Evolutionary conservation across 2,888 invertebrate species (phyloP).

Genomic region (Endomychus coccineus): DNA sequence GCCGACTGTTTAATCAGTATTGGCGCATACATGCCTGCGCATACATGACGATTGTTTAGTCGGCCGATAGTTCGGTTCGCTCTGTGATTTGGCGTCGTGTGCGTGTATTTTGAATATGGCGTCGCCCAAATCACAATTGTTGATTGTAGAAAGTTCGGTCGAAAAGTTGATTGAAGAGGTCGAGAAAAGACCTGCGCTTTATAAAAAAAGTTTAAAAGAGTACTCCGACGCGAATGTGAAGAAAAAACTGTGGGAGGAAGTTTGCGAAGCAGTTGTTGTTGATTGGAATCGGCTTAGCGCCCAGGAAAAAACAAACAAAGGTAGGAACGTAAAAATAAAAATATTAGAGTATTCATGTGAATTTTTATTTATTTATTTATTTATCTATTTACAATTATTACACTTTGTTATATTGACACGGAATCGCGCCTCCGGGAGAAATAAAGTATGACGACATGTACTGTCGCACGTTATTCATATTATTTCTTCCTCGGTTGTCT

Average conservation of each 20-base stretch:
- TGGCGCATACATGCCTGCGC: conserved; percentile 14
- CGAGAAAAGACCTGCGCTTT: too few relatives aligned
- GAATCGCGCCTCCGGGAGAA: conserved; percentile 17
- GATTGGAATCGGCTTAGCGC: conserved; percentile 17
- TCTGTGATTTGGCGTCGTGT: conserved; percentile 9
- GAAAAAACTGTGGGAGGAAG: conserved; percentile 44
- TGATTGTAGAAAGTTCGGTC: conserved; percentile 7
- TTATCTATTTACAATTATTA: conserved; percentile 14
- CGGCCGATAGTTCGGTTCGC: too few relatives aligned
- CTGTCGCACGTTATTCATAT: conserved; percentile 19
- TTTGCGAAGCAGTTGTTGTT: conserved; percentile 18
- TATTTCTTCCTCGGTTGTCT: conserved; percentile 19
- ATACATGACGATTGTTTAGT: conserved; percentile 13
- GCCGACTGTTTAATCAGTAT: conserved; percentile 15
- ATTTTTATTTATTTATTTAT: conserved; percentile 10
- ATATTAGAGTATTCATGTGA: conserved; percentile 3
- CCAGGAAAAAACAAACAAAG: conserved; percentile 19
- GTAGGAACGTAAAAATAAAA: conserved; percentile 12
- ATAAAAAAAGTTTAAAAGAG: too few relatives aligned
- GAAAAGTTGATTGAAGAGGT: conserved; percentile 7
- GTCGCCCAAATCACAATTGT: conserved; percentile 7
- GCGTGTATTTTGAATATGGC: conserved; percentile 7
- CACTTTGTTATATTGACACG: conserved; percentile 21
- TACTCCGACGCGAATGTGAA: conserved; percentile 44
- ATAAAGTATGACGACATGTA: conserved; percentile 19